Evolutionary conservation across 2,888 invertebrate species (phyloP), one percentile per base, ranked within the genome.

Genomic region (Notodonta ziczac): DNA sequence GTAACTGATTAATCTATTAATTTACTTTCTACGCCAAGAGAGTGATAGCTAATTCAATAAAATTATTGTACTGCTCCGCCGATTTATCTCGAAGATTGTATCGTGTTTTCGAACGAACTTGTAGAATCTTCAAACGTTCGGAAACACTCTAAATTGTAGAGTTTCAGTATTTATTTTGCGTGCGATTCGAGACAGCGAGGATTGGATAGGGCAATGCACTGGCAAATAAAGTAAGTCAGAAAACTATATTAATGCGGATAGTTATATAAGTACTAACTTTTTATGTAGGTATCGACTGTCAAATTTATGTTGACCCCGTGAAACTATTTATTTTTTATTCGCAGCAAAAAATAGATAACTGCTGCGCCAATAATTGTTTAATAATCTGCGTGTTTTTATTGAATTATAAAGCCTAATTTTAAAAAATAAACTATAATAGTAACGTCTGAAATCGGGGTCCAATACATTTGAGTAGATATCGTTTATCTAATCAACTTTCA

Each of bases 31-130:
- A 50, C 16, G 3, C 4, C 16, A n/a, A 46, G 46, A 16, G 16
- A 50, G 50, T 16, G 50, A 50, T 16, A 50, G 50, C 5, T 50
- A 50, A 50, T 50, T 50, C 4, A 50, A 50, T 50, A 50, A 50
- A 4, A 16, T 50, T 50, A 50, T 48, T 48, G n/a, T 16, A 50
- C 7, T 50, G 16, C 48, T 14, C 7, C 48, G 14, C 9, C 14
- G 48, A 14, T 14, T 14, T 50, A 50, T 50, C 48, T n/a, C 6
- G 14, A 9, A 5, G 2, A n/a, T 6, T 10, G 7, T 42, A 42
- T 42, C 39, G 39, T 46, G n/a, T 46, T 46, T 46, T 46, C 46
- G 4, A n/a, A 13, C 4, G 46, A 13, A 10, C 42, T 10, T 42
- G 42, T 42, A 7, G 10, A 42, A 7, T 42, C 42, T 8, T 0